A percentile compares a stretch with the other conserved stretches of the same genome.
Conservation (phyloP, 2,888 invertebrate genomes). For the Patella depressa region DNA sequence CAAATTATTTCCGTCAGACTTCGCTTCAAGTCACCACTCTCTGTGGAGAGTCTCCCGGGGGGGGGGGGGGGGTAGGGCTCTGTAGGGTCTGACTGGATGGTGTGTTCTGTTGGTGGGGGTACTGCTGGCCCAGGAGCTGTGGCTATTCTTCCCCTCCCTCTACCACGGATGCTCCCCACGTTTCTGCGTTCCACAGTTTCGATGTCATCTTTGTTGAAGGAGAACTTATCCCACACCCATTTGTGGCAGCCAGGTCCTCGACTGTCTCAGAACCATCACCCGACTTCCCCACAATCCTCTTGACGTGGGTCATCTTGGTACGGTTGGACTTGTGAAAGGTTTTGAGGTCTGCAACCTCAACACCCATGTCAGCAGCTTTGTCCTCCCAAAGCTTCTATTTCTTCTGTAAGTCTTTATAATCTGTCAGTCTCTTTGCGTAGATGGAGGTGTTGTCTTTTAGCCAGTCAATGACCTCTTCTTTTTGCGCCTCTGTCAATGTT, state of each 20-base stretch:
- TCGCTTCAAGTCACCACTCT: too few relatives aligned
- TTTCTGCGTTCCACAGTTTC: conserved; percentile 24
- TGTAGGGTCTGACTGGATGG: conserved; percentile 21
- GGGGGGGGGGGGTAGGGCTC: too few relatives aligned
- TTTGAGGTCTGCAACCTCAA: conserved; percentile 29
- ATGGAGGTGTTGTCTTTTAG: conserved; percentile 31
- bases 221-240: too few relatives aligned
- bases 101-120: conserved; percentile 16
- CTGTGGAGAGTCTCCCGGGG: not conserved
- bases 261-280: too few relatives aligned
- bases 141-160: conserved; percentile 18
- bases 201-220: conserved; percentile 17
- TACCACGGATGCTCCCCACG: conserved; percentile 24
- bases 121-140: conserved; percentile 17
- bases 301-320: conserved; percentile 29
- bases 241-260: conserved; percentile 25
- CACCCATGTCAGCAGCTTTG: conserved; percentile 27
- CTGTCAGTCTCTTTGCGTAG: conserved; percentile 28
- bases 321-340: conserved; percentile 31
- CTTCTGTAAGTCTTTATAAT: conserved; percentile 25
- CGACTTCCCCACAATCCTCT: conserved; percentile 30
- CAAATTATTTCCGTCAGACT: too few relatives aligned
- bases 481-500: conserved; percentile 31
- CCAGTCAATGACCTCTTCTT: conserved; percentile 26
- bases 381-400: conserved; percentile 31